A percentile compares a stretch with the other conserved stretches of the same genome.
Evolutionary conservation across 2,888 invertebrate genomes (phyloP).

Genomic region (Amiota mariae): DNA sequence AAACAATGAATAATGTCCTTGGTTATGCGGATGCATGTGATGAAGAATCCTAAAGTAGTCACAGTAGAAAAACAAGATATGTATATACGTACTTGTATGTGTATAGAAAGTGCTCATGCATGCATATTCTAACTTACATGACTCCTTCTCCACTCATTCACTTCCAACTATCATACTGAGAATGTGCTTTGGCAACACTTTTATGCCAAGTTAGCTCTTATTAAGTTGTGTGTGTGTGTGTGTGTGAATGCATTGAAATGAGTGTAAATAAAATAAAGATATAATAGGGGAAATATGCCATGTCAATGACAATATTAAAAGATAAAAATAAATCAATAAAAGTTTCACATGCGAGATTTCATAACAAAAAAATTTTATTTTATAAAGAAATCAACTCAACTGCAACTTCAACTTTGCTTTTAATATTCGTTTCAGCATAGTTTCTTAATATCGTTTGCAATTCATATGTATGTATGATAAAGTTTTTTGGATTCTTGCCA

Average conservation of each 20-base stretch:
- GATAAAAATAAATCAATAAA: too few species aligned
- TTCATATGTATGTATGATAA: conserved; percentile 26
- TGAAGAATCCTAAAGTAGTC: neutral
- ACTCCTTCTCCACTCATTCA: too few species aligned
- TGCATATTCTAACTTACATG: too few species aligned
- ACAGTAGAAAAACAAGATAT: neutral
- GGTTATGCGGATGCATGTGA: conserved; percentile 56
- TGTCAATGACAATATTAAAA: conserved; percentile 31
- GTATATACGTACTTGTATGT: too few species aligned
- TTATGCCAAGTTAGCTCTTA: conserved; percentile 25
- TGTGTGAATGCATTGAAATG: conserved; percentile 7
- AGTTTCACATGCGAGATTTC: too few species aligned
- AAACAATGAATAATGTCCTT: conserved; percentile 62
- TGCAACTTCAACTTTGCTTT: too few species aligned
- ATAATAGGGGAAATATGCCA: conserved; percentile 60
- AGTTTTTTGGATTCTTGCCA: conserved; percentile 38
- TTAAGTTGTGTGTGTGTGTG: neutral
- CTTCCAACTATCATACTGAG: neutral
- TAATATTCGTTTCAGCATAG: too few species aligned
- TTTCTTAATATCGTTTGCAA: too few species aligned
- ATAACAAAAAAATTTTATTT: too few species aligned
- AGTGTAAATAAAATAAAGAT: conserved; percentile 60
- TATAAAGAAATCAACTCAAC: too few species aligned
- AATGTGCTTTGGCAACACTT: conserved; percentile 14
- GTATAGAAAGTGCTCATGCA: too few species aligned